phyloP scores from a whole-genome alignment of 2,797 vertebrate genomes.

The Cuniculus paca region DNA sequence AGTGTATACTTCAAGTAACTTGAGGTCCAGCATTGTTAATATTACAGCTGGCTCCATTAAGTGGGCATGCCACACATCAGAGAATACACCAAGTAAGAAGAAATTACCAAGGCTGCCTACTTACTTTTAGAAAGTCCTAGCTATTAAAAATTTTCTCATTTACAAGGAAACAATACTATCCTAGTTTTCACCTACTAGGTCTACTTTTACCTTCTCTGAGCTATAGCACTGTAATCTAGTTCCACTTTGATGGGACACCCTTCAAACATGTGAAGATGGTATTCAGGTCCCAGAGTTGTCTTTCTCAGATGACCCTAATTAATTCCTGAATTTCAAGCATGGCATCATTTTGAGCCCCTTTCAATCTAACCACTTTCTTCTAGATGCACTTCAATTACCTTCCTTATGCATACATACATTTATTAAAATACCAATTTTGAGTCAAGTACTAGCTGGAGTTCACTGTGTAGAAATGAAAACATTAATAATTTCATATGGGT shows the following conservation, averaged over 20 bases:
- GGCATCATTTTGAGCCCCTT: conserved; percentile 26
- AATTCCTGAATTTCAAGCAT: conserved; percentile 52
- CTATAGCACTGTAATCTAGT: not conserved
- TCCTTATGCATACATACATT: not conserved
- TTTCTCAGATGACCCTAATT: conserved; percentile 13
- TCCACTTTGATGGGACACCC: conserved; percentile 2
- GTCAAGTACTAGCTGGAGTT: not conserved
- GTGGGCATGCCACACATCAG: not conserved
- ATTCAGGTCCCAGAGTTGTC: conserved; percentile 17
- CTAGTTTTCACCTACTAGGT: conserved; percentile 25
- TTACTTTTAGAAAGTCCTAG: conserved; percentile 15
- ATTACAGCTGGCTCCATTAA: not conserved
- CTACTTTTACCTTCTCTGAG: conserved; percentile 48
- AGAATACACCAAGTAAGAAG: not conserved
- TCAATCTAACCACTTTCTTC: conserved; percentile 32
- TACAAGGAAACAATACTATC: not conserved
- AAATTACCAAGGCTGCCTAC: not conserved
- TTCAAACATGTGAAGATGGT: conserved; percentile 29
- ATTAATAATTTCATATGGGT: conserved; percentile 9
- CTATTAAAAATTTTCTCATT: not conserved
- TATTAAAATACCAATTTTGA: conserved; percentile 18
- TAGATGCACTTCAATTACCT: conserved; percentile 33
- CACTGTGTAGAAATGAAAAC: not conserved
- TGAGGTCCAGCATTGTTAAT: not conserved
- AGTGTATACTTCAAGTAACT: not conserved